Percentiles rank a stretch among this genome's conserved stretches.
Evolutionary conservation across 1,140 invertebrate genomes (phyloP).

Genomic region (Caerostris extrusa): DNA sequence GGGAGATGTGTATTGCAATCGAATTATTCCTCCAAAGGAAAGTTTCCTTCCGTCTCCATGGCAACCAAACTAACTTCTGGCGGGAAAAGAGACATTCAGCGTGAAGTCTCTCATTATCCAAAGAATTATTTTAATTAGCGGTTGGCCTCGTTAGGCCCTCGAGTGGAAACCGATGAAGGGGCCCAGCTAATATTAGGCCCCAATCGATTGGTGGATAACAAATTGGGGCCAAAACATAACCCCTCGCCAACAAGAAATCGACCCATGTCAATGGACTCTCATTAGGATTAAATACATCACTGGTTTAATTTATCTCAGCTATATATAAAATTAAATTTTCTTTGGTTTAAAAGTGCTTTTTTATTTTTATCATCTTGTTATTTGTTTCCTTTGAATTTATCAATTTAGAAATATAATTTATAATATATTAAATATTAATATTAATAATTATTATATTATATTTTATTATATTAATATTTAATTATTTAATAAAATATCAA

Average conservation of each 20-base stretch:
- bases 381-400: too few species aligned
- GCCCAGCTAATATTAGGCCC: not conserved
- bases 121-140: not conserved
- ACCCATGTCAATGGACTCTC: not conserved
- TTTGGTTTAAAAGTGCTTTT: too few species aligned
- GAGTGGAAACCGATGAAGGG: not conserved
- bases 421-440: too few species aligned
- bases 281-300: not conserved
- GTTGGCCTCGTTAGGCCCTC: not conserved
- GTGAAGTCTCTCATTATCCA: not conserved
- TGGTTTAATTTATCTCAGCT: too few species aligned
- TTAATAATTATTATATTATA: too few species aligned
- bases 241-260: too few species aligned
- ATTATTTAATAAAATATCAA: too few species aligned
- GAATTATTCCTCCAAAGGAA: not conserved
- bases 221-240: not conserved
- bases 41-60: not conserved
- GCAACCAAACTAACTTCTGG: not conserved
- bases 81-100: not conserved
- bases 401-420: too few species aligned
- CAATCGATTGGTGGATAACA: not conserved
- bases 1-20: not conserved
- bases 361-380: too few species aligned
- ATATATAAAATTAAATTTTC: too few species aligned
- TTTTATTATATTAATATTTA: too few species aligned